These are phyloP conservation scores for Polylopha cassiicola DNA, from an alignment of 2,888 invertebrate genomes.

Conservation along the genomic window DNA sequence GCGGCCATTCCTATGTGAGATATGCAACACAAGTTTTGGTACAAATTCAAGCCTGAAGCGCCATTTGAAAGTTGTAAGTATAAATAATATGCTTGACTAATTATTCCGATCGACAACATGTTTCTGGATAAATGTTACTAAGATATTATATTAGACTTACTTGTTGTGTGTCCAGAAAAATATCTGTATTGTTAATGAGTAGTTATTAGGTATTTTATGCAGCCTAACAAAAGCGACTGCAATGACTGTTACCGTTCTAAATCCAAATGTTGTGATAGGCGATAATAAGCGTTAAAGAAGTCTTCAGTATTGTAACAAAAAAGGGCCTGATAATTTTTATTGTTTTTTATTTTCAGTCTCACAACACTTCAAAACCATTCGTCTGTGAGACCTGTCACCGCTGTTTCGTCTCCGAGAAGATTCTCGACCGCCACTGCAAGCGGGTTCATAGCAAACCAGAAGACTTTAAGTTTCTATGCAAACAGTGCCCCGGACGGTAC, in stretches of 20 bases:
- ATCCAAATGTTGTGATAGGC: no score
- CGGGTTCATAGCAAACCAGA: slow-evolving; percentile 52
- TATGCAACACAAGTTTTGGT: slow-evolving; percentile 60
- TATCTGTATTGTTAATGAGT: no score
- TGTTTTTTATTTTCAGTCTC: slow-evolving; percentile 43
- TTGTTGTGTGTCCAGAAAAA: no score
- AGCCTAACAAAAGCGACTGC: no score
- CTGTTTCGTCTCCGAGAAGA: slow-evolving; percentile 51
- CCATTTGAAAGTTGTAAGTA: slow-evolving; percentile 65
- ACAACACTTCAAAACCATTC: slow-evolving; percentile 54
- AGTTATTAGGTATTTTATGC: no score
- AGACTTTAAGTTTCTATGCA: slow-evolving; percentile 49
- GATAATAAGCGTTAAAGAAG: not conserved
- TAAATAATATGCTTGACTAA: no score
- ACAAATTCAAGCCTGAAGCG: slow-evolving; percentile 67
- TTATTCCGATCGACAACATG: not conserved
- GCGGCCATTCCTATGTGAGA: slow-evolving; percentile 56
- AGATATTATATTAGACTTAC: no score
- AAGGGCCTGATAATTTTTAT: not conserved
- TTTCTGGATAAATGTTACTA: no score
- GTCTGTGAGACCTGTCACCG: slow-evolving; percentile 52
- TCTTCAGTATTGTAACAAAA: not conserved
- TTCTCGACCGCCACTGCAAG: slow-evolving; percentile 49
- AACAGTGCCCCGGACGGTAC: slow-evolving; percentile 51
- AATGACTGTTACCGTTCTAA: no score